Evolutionary conservation across 2,888 invertebrate genomes (phyloP).

Genomic region (Terebella lapidaria): DNA sequence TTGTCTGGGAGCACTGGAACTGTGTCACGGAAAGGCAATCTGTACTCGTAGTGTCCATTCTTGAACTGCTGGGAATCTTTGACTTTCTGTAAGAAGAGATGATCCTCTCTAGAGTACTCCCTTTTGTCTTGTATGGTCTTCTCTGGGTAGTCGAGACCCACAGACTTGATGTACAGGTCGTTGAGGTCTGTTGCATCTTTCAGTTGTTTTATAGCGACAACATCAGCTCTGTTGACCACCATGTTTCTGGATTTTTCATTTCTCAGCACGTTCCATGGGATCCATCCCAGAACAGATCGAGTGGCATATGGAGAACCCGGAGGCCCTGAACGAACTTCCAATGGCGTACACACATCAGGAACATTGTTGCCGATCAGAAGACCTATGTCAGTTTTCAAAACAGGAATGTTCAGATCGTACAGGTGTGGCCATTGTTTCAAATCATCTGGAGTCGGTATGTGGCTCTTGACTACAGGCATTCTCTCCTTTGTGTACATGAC

Average conservation of each 20-base stretch:
- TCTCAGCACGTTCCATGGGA: not conserved
- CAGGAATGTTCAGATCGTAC: too few species aligned
- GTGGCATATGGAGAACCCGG: not conserved
- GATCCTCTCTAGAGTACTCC: not conserved
- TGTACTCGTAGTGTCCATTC: constrained; percentile 8
- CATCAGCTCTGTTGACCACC: not conserved
- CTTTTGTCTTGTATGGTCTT: not conserved
- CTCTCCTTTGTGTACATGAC: not conserved
- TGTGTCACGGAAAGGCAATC: constrained; percentile 5
- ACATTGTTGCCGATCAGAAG: not conserved
- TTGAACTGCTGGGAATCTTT: not conserved
- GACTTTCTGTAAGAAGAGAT: not conserved
- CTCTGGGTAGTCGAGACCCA: not conserved
- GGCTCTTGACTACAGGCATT: not conserved
- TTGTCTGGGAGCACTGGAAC: constrained; percentile 9
- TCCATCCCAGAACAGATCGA: not conserved
- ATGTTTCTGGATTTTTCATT: not conserved
- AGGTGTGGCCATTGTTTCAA: not conserved
- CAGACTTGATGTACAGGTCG: not conserved
- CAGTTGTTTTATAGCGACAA: not conserved
- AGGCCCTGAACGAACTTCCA: too few species aligned
- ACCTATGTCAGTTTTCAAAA: too few species aligned
- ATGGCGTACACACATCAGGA: not conserved
- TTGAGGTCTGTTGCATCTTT: not conserved
- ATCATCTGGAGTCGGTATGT: not conserved